Evolutionary conservation across 2,797 vertebrate species (phyloP), one percentile per base, ranked within the genome.

Genomic region (Malacoctenus gilli): DNA sequence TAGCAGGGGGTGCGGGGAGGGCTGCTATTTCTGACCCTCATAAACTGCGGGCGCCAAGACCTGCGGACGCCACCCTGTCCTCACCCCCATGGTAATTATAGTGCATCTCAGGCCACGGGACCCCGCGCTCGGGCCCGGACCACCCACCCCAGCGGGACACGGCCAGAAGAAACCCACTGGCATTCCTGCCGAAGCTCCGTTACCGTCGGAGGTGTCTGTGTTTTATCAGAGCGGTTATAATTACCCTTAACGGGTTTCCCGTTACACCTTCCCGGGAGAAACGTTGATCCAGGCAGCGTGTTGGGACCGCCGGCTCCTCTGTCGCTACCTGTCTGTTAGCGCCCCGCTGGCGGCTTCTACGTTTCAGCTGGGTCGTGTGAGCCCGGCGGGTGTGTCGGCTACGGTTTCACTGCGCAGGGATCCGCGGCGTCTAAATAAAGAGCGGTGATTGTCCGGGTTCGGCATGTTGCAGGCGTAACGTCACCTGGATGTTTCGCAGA

Each of bases 41-140:
- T 91, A 92, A 92, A 91, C 77, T 46, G 53, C 59, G 75, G 75
- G 85, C 80, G 87, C 86, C 85, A 82, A 88, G 89, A 90, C 91
- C 84, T 41, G 53, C 54, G 85, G 91, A 90, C 91, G 90, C 91
- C 91, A 85, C 80, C n/a, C 84, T 90, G 89, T 92, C 89, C 83
- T 90, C 86, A 87, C 83, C 68, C 80, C 44, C 1, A 11, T 52
- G 81, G 84, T 92, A 91, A 91, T 91, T 91, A 89, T 92, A 92
- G 92, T 85, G 85, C 63, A 47, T 80, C 79, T 50, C 15, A 53
- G 72, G 63, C 73, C 69, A 71, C 32, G 32, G 68, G 68, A 75
- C 60, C 49, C 53, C 38, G 57, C 58, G 52, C 66, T 74, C 65
- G 49, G 13, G 53, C 38, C 47, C 41, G 41, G 73, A 80, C 79